Evolutionary conservation across 1,140 invertebrate genomes (phyloP).

Genomic region (Drosophila subobscura): DNA sequence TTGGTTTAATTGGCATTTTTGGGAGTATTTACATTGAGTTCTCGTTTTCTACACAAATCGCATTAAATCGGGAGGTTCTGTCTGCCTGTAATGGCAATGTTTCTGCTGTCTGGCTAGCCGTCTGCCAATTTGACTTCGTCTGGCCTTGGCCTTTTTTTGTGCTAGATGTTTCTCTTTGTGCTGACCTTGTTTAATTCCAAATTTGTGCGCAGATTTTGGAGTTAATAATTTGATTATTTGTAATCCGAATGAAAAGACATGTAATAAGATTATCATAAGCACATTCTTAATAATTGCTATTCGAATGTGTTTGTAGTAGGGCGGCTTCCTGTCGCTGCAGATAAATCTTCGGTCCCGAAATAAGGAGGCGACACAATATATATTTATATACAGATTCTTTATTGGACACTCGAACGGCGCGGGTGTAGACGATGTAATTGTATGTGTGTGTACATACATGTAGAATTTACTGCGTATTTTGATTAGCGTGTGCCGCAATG

Average conservation of each 20-base stretch:
- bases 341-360: too few relatives aligned
- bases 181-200: neutral
- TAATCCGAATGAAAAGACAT: slow-evolving; percentile 4
- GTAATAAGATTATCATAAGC: neutral
- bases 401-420: too few relatives aligned
- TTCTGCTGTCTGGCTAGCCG: neutral
- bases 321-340: too few relatives aligned
- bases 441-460: too few relatives aligned
- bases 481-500: too few relatives aligned
- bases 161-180: too few relatives aligned
- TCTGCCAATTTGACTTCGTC: slow-evolving; percentile 22
- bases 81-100: slow-evolving; percentile 20
- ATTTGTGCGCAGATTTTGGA: slow-evolving; percentile 7
- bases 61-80: slow-evolving; percentile 40
- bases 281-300: too few relatives aligned
- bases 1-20: slow-evolving; percentile 52
- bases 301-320: too few relatives aligned
- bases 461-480: too few relatives aligned
- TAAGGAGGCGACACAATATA: too few relatives aligned
- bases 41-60: slow-evolving; percentile 33
- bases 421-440: too few relatives aligned
- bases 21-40: slow-evolving; percentile 25
- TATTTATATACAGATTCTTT: too few relatives aligned
- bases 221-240: slow-evolving; percentile 18
- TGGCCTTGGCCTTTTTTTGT: neutral